Percentiles rank a stretch among this genome's conserved stretches.
Conservation (phyloP, 92 coral and sea anemone species). For the Epizoanthus scotinus region DNA sequence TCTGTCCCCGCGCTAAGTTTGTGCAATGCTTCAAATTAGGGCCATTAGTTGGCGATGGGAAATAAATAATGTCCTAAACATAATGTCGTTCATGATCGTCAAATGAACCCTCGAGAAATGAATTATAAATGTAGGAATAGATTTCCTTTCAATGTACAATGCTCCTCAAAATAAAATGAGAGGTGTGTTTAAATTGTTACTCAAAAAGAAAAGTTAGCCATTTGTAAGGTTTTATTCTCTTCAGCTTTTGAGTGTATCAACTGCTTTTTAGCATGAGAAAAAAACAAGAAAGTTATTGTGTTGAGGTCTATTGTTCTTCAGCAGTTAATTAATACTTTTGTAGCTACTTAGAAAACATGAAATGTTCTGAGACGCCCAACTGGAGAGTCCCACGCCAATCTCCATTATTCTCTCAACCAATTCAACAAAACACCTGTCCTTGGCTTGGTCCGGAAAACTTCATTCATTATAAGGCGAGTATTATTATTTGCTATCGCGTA, state of each 20-base stretch:
- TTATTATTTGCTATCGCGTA: slow-evolving; percentile 61
- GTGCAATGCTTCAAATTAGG: slow-evolving; percentile 81
- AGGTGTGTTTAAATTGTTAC: background rate
- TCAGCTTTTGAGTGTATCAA: slow-evolving; percentile 27
- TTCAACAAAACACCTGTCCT: slow-evolving; percentile 23
- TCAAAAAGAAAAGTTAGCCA: slow-evolving; percentile 20
- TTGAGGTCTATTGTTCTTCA: slow-evolving; percentile 61
- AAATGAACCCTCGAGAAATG: slow-evolving; percentile 49
- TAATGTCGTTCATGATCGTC: slow-evolving; percentile 46
- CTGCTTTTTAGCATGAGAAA: slow-evolving; percentile 38
- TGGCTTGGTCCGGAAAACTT: slow-evolving; percentile 52
- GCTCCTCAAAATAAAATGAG: background rate
- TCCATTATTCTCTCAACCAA: slow-evolving; percentile 41
- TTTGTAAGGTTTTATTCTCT: slow-evolving; percentile 14
- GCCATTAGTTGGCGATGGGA: slow-evolving; percentile 66
- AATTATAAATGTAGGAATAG: slow-evolving; percentile 30
- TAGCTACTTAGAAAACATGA: slow-evolving; percentile 57
- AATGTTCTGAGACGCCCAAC: slow-evolving; percentile 59
- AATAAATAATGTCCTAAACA: slow-evolving; percentile 73
- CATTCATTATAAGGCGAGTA: slow-evolving; percentile 63
- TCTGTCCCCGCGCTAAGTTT: slow-evolving; percentile 65
- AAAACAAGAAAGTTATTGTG: slow-evolving; percentile 57
- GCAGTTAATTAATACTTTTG: slow-evolving; percentile 90
- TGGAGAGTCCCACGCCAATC: slow-evolving; percentile 62
- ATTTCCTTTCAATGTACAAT: background rate